Percentiles rank a stretch among this genome's conserved stretches.
phyloP scores from a whole-genome alignment of 2,797 vertebrate species.

The Epinephelus awoara region DNA sequence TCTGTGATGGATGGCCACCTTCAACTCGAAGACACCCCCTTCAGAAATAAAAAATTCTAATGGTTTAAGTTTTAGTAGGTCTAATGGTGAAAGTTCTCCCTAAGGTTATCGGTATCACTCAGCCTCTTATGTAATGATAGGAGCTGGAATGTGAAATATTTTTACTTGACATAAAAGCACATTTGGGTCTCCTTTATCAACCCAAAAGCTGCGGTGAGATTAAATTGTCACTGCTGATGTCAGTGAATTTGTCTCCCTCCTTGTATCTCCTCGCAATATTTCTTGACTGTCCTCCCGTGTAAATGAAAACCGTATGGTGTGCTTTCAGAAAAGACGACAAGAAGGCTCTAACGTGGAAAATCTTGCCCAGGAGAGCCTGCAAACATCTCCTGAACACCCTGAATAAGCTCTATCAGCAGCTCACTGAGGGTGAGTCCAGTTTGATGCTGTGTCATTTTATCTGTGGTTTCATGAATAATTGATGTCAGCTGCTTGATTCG shows the following conservation, averaged over 20 bases:
- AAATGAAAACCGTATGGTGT: constrained; percentile 72
- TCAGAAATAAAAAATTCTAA: neutral
- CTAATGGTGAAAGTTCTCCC: constrained; percentile 10
- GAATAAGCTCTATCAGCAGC: constrained; percentile 93
- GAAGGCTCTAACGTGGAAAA: constrained; percentile 95
- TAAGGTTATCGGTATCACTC: constrained; percentile 47
- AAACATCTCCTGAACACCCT: constrained; percentile 96
- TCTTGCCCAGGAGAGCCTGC: constrained; percentile 96
- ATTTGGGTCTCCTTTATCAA: constrained; percentile 44
- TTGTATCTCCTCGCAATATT: constrained; percentile 46
- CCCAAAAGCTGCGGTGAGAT: constrained; percentile 63
- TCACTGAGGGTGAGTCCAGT: constrained; percentile 92
- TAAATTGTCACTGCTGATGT: constrained; percentile 61
- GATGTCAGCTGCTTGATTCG: constrained; percentile 40
- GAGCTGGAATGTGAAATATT: constrained; percentile 69
- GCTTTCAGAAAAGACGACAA: constrained; percentile 94
- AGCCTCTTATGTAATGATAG: constrained; percentile 55
- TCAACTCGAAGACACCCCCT: constrained; percentile 8
- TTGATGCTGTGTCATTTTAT: constrained; percentile 49
- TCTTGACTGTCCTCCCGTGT: constrained; percentile 61
- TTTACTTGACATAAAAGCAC: constrained; percentile 39
- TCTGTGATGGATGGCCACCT: constrained; percentile 26
- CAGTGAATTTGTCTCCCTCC: constrained; percentile 49
- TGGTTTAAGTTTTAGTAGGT: constrained; percentile 21
- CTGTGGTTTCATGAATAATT: constrained; percentile 71